These are phyloP conservation scores for Tragopan temminckii DNA, from an alignment of 2,797 vertebrate genomes.

Conservation along the genomic window DNA sequence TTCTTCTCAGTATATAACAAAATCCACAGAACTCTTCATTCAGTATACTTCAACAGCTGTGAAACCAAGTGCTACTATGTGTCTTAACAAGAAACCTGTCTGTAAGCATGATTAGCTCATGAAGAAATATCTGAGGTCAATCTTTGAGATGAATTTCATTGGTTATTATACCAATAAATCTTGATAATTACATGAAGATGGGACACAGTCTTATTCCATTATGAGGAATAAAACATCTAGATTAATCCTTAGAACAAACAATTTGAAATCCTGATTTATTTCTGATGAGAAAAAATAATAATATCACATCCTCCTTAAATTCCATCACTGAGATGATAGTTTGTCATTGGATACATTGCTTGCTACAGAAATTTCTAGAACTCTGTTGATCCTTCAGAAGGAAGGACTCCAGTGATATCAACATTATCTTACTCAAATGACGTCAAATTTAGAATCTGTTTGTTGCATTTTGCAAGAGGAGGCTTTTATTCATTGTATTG, in stretches of 20 bases:
- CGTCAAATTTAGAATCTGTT: neutral
- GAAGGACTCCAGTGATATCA: neutral
- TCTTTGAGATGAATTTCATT: neutral
- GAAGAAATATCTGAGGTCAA: neutral
- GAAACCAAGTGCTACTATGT: neutral
- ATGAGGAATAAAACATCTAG: neutral
- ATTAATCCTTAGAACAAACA: neutral
- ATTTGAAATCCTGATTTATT: neutral
- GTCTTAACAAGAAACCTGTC: neutral
- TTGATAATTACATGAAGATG: neutral
- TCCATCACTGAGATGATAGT: neutral
- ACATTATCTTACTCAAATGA: neutral
- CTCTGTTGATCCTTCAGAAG: rapidly evolving
- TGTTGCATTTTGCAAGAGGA: neutral
- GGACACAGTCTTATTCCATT: neutral
- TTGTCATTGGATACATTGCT: neutral
- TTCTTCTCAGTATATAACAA: neutral
- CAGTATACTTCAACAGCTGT: neutral
- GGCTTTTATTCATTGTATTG: neutral
- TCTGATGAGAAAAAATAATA: neutral
- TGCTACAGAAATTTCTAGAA: neutral
- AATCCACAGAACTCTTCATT: neutral
- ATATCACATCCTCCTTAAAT: neutral
- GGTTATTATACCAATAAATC: neutral
- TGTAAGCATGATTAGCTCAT: neutral